Conservation (phyloP, 2,113 vertebrate genomes). For the Lagopus muta region DNA sequence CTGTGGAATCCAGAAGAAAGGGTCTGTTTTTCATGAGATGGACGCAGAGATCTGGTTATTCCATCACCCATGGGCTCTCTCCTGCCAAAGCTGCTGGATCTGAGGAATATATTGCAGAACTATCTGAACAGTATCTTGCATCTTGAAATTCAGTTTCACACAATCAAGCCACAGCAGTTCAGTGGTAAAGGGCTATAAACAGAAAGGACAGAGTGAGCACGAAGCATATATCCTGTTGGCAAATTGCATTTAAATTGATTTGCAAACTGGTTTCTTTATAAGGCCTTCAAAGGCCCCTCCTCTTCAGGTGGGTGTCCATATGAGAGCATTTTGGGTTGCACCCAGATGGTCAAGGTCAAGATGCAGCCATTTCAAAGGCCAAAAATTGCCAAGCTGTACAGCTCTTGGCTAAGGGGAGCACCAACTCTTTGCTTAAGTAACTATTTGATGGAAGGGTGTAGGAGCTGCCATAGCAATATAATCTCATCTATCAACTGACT, state of each 20-base stretch:
- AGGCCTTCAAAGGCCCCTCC: neutral
- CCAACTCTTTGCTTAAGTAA: neutral
- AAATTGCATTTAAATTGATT: neutral
- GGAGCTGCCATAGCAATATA: neutral
- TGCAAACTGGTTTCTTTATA: neutral
- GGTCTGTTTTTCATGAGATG: neutral
- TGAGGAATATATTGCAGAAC: neutral
- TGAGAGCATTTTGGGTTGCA: neutral
- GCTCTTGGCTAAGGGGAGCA: neutral
- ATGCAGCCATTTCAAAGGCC: neutral
- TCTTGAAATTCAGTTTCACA: neutral
- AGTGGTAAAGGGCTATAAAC: neutral
- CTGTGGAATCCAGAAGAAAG: neutral
- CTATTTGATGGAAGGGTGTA: neutral
- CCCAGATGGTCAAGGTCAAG: neutral
- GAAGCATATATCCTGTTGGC: neutral
- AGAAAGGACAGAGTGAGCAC: neutral
- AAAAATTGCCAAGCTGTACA: neutral
- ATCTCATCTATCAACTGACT: neutral
- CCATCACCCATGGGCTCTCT: neutral
- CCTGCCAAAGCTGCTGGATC: neutral
- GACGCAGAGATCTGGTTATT: neutral
- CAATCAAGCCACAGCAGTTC: neutral
- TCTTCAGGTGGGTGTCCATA: neutral
- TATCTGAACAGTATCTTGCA: neutral